A percentile compares a stretch with the other conserved stretches of the same genome.
Conservation (phyloP, 2,888 invertebrate genomes). For the Cheiracanthium punctorium region DNA sequence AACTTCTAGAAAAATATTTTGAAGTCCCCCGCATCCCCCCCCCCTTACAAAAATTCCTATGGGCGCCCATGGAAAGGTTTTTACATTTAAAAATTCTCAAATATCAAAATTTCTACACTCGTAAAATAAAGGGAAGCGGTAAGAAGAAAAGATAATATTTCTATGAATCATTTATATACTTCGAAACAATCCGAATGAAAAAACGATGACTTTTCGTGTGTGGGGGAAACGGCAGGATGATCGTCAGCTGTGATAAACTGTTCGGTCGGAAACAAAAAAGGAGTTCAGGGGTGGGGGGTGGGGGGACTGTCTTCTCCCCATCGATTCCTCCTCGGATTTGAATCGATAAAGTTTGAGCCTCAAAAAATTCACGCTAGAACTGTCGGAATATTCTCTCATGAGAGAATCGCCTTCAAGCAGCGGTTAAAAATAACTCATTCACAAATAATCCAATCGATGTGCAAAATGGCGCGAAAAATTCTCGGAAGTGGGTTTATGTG, state of each 20-base stretch:
- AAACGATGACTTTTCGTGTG: no score
- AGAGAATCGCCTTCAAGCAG: background rate
- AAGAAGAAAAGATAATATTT: background rate
- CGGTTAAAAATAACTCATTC: conserved; percentile 29
- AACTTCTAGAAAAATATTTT: no score
- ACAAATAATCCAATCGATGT: conserved; percentile 22
- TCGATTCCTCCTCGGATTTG: background rate
- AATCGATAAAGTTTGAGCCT: conserved; percentile 23
- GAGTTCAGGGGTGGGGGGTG: background rate
- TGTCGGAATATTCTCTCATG: background rate
- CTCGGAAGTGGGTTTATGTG: background rate
- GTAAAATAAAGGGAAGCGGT: no score
- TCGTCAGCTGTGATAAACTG: conserved; percentile 1
- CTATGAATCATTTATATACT: background rate
- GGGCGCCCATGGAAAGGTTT: no score
- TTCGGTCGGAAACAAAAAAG: background rate
- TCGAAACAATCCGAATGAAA: background rate
- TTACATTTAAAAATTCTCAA: no score
- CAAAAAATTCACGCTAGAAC: conserved; percentile 18
- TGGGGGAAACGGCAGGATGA: background rate
- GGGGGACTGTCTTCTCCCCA: background rate
- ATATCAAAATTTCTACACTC: no score
- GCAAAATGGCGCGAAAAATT: background rate
- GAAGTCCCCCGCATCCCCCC: no score
- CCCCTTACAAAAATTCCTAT: no score